Evolutionary conservation across 1,140 invertebrate species (phyloP), one percentile per base, ranked within the genome.

Genomic region (Drosophila truncata): DNA sequence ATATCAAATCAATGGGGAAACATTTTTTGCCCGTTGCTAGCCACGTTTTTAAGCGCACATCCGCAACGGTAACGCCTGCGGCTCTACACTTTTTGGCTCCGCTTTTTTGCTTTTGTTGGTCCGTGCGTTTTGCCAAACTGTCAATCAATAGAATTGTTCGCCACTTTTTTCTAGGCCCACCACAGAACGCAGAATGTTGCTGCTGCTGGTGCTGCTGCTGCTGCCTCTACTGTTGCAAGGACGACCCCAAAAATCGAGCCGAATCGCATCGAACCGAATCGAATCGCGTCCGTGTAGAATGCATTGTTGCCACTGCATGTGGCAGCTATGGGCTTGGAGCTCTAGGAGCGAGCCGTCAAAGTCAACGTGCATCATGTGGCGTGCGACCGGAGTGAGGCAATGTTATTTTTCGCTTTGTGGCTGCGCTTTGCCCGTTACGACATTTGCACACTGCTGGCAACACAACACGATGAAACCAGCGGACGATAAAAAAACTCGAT

Each of bases 71-170:
- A 85, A 90, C 85, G 85, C 85, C 86, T 90, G 85, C 85, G 70
- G 85, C 70, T 70, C 70, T 84, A 88, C 84, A 71, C 81, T 69
- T 69, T 55, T 67, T 25, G 73, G 57, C 73, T 71, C 55, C 3
- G 39, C n/a, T 60, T 73, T 76, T 76, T 54, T 37, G 37, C 57
- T 46, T 67, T 78, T 84, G 65, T 85, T 90, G 62, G 62, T 14
- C 42, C 76, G 82, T 90, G 85, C 85, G 85, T 91, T 90, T 88
- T 78, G 69, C 82, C 86, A 90, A 90, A 91, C 85, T 90, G 85
- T 90, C 85, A 90, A 90, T 90, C 85, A 90, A 90, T 90, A 91
- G 85, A 91, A 91, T 91, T 85, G 76, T 83, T 77, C 62, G 71
- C 70, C 50, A 29, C 37, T 78, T 77, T 88, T 88, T 87, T 52